Conservation (phyloP, 2,888 invertebrate species). For the Drosophila mimetica region DNA sequence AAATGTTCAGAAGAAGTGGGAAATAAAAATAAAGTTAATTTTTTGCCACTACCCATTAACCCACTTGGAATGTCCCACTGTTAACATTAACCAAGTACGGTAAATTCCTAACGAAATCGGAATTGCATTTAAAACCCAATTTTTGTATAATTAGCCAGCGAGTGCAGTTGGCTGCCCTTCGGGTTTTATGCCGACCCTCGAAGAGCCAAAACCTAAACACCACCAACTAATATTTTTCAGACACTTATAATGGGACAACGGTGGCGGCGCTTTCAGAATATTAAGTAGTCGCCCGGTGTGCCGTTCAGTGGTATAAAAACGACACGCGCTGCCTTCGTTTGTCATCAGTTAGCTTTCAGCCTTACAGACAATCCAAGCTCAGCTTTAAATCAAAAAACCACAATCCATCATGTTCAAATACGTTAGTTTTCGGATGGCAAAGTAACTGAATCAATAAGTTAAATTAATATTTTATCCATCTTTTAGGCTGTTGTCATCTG, state of each 20-base stretch:
- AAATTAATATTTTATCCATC: background rate
- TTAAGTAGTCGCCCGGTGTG: constrained; percentile 51
- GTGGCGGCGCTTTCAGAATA: constrained; percentile 48
- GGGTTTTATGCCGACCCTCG: constrained; percentile 53
- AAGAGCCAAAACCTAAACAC: constrained; percentile 29
- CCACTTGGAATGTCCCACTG: constrained; percentile 12
- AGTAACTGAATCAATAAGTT: background rate
- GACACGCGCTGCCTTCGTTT: constrained; percentile 37
- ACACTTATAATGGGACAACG: constrained; percentile 63
- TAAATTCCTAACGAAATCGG: constrained; percentile 20
- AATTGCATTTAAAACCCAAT: constrained; percentile 25
- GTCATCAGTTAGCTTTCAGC: constrained; percentile 62
- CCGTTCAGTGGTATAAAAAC: constrained; percentile 61
- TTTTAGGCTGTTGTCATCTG: constrained; percentile 69
- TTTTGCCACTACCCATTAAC: constrained; percentile 2
- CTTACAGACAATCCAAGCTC: constrained; percentile 37
- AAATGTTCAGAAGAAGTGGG: too few relatives aligned
- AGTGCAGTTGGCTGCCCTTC: constrained; percentile 70
- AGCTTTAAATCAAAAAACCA: constrained; percentile 16
- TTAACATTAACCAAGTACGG: constrained; percentile 9
- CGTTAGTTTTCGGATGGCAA: constrained; percentile 53
- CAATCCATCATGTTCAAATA: constrained; percentile 69
- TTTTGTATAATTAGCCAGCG: constrained; percentile 47
- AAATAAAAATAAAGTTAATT: background rate
- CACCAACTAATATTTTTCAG: constrained; percentile 47